A percentile compares a stretch with the other conserved stretches of the same genome.
phyloP scores from a whole-genome alignment of 2,888 invertebrate genomes.

The Gymnoscelis rufifasciata region DNA sequence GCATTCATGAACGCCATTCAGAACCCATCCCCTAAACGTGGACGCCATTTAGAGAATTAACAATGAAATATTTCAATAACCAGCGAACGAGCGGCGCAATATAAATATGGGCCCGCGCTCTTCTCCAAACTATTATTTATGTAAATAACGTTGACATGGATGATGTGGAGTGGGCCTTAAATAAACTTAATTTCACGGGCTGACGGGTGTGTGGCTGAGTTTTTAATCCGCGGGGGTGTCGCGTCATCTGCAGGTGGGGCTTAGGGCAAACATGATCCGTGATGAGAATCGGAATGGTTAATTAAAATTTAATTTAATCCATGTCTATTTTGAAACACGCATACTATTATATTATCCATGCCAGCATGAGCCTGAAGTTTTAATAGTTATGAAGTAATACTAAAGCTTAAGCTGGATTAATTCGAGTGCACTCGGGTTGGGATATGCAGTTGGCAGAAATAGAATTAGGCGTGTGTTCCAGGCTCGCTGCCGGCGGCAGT shows the following conservation, averaged over 20 bases:
- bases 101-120: constrained; percentile 69
- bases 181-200: constrained; percentile 74
- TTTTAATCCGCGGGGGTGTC: constrained; percentile 62
- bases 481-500: constrained; percentile 19
- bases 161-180: constrained; percentile 68
- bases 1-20: constrained; percentile 57
- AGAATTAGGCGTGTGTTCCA: constrained; percentile 23
- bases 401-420: constrained; percentile 20
- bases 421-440: constrained; percentile 17
- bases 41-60: constrained; percentile 68
- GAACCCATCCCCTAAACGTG: constrained; percentile 55
- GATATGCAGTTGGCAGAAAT: constrained; percentile 23
- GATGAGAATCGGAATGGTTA: constrained; percentile 48
- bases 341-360: not conserved
- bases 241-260: constrained; percentile 50
- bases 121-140: constrained; percentile 71
- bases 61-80: constrained; percentile 77
- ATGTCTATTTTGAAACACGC: constrained; percentile 11
- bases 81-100: constrained; percentile 56
- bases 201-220: constrained; percentile 46
- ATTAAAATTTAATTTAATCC: constrained; percentile 42
- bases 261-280: constrained; percentile 46
- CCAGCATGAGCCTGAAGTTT: constrained; percentile 13
- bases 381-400: constrained; percentile 15
- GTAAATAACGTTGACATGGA: constrained; percentile 69